Evolutionary conservation across 2,113 vertebrate species (phyloP), one percentile per base, ranked within the genome.

Genomic region (Melanostigma gelatinosum): DNA sequence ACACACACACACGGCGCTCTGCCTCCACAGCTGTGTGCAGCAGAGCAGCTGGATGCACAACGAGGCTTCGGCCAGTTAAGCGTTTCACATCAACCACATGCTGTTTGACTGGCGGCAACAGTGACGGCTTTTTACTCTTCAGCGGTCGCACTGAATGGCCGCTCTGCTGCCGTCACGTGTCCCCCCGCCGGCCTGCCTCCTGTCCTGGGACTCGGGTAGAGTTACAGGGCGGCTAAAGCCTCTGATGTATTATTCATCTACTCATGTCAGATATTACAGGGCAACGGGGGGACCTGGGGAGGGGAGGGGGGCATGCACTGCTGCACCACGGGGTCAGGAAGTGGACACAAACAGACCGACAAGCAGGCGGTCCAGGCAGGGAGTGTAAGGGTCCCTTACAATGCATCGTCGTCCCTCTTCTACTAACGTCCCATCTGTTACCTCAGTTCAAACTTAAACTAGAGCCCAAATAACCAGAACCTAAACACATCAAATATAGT

Each of bases 171-270:
- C 72, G 64, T 88, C 87, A 85, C 65, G 52, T 87, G 80, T 40
- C 70, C 54, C 11, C 40, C 46, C 50, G 20, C 76, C 20, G 86
- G 84, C 83, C 84, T 80, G 82, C 86, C 88, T 91, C 88, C 88
- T 90, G 86, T 88, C 85, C 83, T 9, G 75, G 70, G 82, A 75
- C 79, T 27, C 46, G 75, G 88, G 38, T 93, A 46, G 73, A 84
- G 89, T 92, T 92, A 88, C 91, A 3, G 80, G 79, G 57, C 80
- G 87, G 89, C 87, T 86, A 81, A 85, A 89, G 72, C 80, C 83
- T 90, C 86, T 89, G 87, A 93, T 92, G 58, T 87, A 89, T 93
- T 90, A 92, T 92, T 92, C 76, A 93, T 88, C 65, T 48, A 76
- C 72, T 72, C 86, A 89, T 93, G 88, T 92, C 88, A 91, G 77